Evolutionary conservation across 2,888 invertebrate species (phyloP).

Genomic region (Plemyria rubiginata): DNA sequence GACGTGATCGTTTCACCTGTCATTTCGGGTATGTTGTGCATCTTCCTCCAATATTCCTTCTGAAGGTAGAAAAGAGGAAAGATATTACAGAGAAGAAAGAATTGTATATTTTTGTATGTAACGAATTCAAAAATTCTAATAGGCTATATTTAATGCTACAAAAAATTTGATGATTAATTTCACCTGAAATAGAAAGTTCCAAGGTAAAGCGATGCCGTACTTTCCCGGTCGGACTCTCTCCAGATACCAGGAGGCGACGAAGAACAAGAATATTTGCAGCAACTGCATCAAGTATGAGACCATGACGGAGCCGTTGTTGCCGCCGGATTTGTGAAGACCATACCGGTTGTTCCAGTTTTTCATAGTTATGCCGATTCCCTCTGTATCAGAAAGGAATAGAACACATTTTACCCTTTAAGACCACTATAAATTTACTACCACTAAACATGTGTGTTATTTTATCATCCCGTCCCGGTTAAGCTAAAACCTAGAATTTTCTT

Average conservation of each 20-base stretch:
- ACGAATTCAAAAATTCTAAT: no score
- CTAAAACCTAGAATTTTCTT: no score
- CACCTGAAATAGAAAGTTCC: conserved; percentile 68
- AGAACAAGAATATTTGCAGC: conserved; percentile 70
- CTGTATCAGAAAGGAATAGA: neutral
- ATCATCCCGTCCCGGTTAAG: no score
- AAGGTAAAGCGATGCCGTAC: conserved; percentile 86
- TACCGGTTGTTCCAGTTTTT: conserved; percentile 15
- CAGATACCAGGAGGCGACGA: conserved; percentile 83
- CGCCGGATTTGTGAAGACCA: conserved; percentile 10
- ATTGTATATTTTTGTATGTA: no score
- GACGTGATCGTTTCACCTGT: neutral
- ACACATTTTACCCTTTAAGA: neutral
- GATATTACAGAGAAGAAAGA: no score
- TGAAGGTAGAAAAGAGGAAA: no score
- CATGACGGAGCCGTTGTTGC: conserved; percentile 14
- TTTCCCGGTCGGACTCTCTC: conserved; percentile 83
- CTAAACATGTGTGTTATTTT: no score
- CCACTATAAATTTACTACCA: no score
- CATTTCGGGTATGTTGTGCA: conserved; percentile 8
- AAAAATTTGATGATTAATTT: no score
- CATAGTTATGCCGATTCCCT: conserved; percentile 8
- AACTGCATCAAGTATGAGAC: conserved; percentile 36
- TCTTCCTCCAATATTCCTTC: conserved; percentile 13
- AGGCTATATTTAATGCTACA: no score